Percentiles rank a stretch among this genome's conserved stretches.
Evolutionary conservation across 2,888 invertebrate species (phyloP).

Genomic region (Eucriotettix oculatus): DNA sequence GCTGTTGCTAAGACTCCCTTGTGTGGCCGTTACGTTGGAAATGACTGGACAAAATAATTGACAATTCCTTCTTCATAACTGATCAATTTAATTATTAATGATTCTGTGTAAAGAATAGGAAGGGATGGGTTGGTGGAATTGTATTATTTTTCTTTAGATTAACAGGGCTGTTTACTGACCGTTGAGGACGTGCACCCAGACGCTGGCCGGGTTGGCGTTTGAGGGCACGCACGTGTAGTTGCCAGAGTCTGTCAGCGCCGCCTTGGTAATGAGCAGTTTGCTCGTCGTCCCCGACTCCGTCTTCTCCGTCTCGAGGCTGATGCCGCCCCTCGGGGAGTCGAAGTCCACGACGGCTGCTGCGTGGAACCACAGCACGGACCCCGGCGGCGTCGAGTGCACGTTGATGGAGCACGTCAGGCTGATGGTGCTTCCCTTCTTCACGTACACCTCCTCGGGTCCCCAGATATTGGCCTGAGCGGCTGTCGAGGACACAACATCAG

Average conservation of each 20-base stretch:
- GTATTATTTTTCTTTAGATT: too few relatives aligned
- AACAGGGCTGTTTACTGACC: conserved; percentile 34
- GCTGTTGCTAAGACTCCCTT: too few relatives aligned
- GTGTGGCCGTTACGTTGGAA: too few relatives aligned
- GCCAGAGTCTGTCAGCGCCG: conserved; percentile 63
- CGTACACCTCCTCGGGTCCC: conserved; percentile 73
- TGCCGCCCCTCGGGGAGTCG: conserved; percentile 66
- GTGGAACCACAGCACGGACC: conserved; percentile 73
- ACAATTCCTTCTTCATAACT: too few relatives aligned
- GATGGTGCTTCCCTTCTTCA: conserved; percentile 81
- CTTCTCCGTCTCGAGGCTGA: conserved; percentile 74
- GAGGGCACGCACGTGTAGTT: conserved; percentile 83
- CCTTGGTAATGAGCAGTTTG: conserved; percentile 66
- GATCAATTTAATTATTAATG: too few relatives aligned
- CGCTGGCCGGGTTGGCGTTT: conserved; percentile 66
- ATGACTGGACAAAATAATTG: too few relatives aligned
- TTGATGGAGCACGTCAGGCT: conserved; percentile 77
- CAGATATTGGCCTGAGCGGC: conserved; percentile 75
- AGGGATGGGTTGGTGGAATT: too few relatives aligned
- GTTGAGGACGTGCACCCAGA: conserved; percentile 70
- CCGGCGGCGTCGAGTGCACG: conserved; percentile 63
- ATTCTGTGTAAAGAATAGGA: too few relatives aligned
- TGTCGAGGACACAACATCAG: conserved; percentile 27
- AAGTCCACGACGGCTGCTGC: conserved; percentile 67
- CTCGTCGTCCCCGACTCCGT: conserved; percentile 68